phyloP scores from a whole-genome alignment of 2,113 vertebrate genomes.

The Parus major region DNA sequence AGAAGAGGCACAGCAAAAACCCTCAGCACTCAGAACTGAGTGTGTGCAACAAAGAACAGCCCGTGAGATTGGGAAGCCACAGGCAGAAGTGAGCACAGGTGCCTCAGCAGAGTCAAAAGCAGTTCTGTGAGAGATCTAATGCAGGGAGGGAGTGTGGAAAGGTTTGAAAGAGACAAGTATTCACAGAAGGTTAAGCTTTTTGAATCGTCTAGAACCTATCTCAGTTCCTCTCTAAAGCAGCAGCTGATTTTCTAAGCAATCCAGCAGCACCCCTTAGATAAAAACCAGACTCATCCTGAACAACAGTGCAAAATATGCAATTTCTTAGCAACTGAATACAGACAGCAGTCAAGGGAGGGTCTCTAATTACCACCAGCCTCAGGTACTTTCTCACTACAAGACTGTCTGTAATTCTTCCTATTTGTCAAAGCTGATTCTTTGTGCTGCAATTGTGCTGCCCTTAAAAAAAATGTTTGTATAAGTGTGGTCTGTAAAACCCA shows the following conservation, averaged over 20 bases:
- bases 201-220: background rate
- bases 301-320: background rate
- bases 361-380: conserved; percentile 49
- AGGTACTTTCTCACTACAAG: conserved; percentile 12
- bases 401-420: conserved; percentile 22
- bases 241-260: background rate
- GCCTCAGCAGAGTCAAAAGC: background rate
- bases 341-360: background rate
- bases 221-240: background rate
- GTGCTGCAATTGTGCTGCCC: background rate
- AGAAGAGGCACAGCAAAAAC: background rate
- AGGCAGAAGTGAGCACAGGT: background rate
- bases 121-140: background rate
- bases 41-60: background rate
- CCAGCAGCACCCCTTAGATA: background rate
- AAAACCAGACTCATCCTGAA: background rate
- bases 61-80: background rate
- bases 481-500: background rate
- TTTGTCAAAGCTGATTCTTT: conserved; percentile 7
- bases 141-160: background rate
- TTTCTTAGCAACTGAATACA: background rate
- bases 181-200: background rate
- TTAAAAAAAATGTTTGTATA: conserved; percentile 12
- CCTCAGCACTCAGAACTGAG: accelerated
- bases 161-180: background rate